Conservation (phyloP, 2,113 vertebrate species). For the Chamaetylas fuelleborni region DNA sequence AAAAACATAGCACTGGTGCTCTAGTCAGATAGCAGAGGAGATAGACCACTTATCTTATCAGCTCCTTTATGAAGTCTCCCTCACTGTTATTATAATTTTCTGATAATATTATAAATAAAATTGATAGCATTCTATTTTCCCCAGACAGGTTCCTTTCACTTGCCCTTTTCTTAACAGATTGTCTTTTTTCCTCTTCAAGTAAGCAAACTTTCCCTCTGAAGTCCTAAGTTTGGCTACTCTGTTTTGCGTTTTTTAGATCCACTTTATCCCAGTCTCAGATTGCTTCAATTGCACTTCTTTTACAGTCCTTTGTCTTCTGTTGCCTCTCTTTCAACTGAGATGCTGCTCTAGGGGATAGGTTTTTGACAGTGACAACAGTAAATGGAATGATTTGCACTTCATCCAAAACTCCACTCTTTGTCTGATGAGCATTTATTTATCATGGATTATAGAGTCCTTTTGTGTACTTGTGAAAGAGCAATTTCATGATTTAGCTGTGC, state of each 20-base stretch:
- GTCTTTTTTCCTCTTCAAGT: not conserved
- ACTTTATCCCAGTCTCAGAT: not conserved
- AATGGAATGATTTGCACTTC: not conserved
- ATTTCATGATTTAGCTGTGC: not conserved
- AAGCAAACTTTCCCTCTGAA: not conserved
- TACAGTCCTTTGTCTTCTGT: not conserved
- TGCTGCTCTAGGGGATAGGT: not conserved
- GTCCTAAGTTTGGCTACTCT: not conserved
- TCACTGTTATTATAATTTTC: constrained; percentile 33
- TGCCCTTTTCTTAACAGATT: not conserved
- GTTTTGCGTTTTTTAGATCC: not conserved
- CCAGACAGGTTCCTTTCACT: constrained; percentile 16
- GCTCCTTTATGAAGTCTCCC: constrained; percentile 32
- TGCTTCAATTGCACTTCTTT: not conserved
- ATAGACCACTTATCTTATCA: constrained; percentile 50
- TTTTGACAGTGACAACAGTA: not conserved
- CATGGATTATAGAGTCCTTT: not conserved
- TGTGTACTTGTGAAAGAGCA: not conserved
- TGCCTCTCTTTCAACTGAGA: not conserved
- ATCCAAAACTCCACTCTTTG: not conserved
- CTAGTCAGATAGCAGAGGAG: constrained; percentile 17
- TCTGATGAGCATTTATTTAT: not conserved
- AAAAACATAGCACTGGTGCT: constrained; percentile 28
- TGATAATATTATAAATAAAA: constrained; percentile 48
- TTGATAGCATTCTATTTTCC: constrained; percentile 1